Percentiles rank a stretch among this genome's conserved stretches.
These are phyloP conservation scores for Augochlorella aurata DNA, from an alignment of 2,888 invertebrate genomes.

Conservation along the genomic window DNA sequence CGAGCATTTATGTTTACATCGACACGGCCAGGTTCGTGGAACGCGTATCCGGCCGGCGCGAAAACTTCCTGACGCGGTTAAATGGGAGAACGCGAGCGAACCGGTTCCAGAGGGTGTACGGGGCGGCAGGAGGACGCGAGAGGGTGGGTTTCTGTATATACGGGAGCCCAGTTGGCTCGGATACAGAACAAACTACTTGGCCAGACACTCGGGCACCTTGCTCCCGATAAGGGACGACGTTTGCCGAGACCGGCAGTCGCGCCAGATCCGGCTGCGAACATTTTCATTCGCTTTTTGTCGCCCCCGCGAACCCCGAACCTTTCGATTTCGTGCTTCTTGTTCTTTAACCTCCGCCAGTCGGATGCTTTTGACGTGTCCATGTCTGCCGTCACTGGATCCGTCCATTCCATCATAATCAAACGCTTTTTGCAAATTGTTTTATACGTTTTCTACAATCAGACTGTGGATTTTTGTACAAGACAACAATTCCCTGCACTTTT, in stretches of 20 bases:
- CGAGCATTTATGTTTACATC: slow-evolving; percentile 30
- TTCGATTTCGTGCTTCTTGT: slow-evolving; percentile 10
- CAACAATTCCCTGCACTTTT: too few species aligned
- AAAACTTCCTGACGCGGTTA: slow-evolving; percentile 17
- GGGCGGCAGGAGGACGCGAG: neutral
- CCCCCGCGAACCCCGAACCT: neutral
- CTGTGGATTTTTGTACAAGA: too few species aligned
- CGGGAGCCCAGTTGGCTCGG: slow-evolving; percentile 55
- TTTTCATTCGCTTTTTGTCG: slow-evolving; percentile 16
- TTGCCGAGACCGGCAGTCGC: slow-evolving; percentile 58
- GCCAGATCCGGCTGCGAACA: slow-evolving; percentile 40
- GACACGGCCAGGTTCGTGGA: neutral
- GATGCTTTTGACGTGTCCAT: neutral
- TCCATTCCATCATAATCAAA: neutral
- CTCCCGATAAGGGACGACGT: slow-evolving; percentile 59
- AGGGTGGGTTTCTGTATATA: neutral
- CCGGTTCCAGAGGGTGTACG: neutral
- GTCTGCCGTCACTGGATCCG: neutral
- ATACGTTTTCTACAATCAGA: too few species aligned
- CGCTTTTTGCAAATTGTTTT: neutral
- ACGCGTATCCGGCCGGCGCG: slow-evolving; percentile 17
- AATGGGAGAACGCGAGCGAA: slow-evolving; percentile 12
- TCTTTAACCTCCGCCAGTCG: neutral
- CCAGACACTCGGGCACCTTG: slow-evolving; percentile 75
- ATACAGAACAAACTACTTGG: slow-evolving; percentile 70